Conservation (phyloP, 2,113 vertebrate species). For the Pithys albifrons region DNA sequence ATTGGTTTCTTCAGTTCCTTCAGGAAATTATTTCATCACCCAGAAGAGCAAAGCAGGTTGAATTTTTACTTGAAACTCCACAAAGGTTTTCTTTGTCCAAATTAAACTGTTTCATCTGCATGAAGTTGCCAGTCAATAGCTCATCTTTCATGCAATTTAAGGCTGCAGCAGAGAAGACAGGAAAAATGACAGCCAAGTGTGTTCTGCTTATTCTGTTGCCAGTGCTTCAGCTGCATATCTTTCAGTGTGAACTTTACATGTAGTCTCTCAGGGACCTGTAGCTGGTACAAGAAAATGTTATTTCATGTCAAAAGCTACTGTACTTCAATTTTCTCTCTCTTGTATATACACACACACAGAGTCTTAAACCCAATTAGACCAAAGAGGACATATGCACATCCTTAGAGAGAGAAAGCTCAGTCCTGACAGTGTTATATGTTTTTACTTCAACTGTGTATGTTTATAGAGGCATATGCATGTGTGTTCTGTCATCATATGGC, state of each 20-base stretch:
- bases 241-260: background rate
- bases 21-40: background rate
- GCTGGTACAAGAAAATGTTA: constrained; percentile 27
- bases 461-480: constrained; percentile 27
- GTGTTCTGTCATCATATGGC: constrained; percentile 46
- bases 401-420: constrained; percentile 3
- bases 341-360: background rate
- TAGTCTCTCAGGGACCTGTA: background rate
- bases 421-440: constrained; percentile 27
- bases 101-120: background rate
- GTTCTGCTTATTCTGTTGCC: background rate
- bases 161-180: background rate
- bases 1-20: background rate
- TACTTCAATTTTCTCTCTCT: background rate
- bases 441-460: constrained; percentile 25
- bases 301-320: constrained; percentile 4
- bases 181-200: background rate
- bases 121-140: background rate
- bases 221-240: background rate
- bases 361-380: constrained; percentile 13
- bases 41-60: background rate
- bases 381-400: constrained; percentile 10
- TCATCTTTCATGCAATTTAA: background rate
- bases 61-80: background rate
- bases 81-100: background rate